Evolutionary conservation across 2,888 invertebrate genomes (phyloP), one percentile per base, ranked within the genome.

Genomic region (Phortica okadai): DNA sequence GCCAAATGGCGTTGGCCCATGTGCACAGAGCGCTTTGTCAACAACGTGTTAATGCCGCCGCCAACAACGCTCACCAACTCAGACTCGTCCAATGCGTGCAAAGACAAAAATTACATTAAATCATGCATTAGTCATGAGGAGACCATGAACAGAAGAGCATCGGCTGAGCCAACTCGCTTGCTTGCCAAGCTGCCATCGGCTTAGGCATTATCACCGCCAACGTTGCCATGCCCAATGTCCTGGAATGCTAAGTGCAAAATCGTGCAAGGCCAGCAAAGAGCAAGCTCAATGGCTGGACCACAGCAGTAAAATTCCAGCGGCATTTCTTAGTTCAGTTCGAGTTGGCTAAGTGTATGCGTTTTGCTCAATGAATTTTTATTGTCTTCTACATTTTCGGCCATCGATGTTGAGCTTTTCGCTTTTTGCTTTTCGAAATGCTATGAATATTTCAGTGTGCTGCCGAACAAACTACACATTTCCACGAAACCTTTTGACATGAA

Each of bases 71-170:
- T 5, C 73, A 1, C 44, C 42, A 2, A 14, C 50, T 50, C 50
- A 14, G 3, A 11, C 62, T 25, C 10, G 62, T 66, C 62, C 80
- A 82, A 81, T 78, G 83, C 86, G 88, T 86, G 84, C 82, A 84
- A 87, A 85, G 82, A 78, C 80, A 80, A 79, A 84, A 88, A 88
- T 84, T 83, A 82, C 83, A 82, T 85, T 88, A 84, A 85, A 88
- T 90, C 90, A 89, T 90, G 87, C 86, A 90, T 88, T 87, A 89
- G 88, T 84, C 89, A 90, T 89, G 90, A 89, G 90, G 80, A 44
- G 66, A 56, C 59, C 21, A 62, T n/a, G n/a, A 14, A 6, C 14
- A 72, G 33, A 4, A 16, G 16, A 42, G 11, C 69, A 21, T 21
- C n/a, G 67, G 16, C 44, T 6, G 42, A 10, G 44, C 75, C 88